Evolutionary conservation across 2,113 vertebrate genomes (phyloP).

Genomic region (Urocynchramus pylzowi): DNA sequence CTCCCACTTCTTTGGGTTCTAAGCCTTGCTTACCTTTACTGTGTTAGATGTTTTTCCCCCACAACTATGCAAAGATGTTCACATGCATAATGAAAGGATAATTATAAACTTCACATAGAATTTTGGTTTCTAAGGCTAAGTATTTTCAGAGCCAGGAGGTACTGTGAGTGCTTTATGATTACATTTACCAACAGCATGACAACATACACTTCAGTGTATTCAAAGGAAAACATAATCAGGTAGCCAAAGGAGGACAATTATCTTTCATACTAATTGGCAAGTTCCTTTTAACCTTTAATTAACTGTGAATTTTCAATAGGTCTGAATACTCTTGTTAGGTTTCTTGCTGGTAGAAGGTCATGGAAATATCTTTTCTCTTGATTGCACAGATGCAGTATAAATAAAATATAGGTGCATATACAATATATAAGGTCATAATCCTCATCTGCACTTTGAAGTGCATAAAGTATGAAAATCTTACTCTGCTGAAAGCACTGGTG

Average conservation of each 20-base stretch:
- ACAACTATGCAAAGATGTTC: background rate
- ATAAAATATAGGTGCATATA: slow-evolving; percentile 59
- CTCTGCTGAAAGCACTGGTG: slow-evolving; percentile 10
- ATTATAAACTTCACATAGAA: background rate
- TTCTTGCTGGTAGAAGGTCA: slow-evolving; percentile 69
- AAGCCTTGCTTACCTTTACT: background rate
- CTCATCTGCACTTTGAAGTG: slow-evolving; percentile 47
- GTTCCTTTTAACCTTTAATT: slow-evolving; percentile 77
- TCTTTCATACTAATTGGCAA: slow-evolving; percentile 73
- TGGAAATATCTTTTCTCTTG: slow-evolving; percentile 46
- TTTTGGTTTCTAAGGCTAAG: slow-evolving; percentile 26
- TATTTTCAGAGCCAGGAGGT: slow-evolving; percentile 40
- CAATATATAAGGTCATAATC: slow-evolving; percentile 28
- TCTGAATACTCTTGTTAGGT: slow-evolving; percentile 49
- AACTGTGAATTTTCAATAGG: slow-evolving; percentile 70
- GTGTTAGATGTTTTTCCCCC: background rate
- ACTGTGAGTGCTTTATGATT: slow-evolving; percentile 33
- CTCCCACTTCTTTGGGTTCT: background rate
- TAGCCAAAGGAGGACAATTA: slow-evolving; percentile 72
- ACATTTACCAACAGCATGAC: slow-evolving; percentile 45
- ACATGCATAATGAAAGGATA: background rate
- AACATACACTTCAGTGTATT: slow-evolving; percentile 50
- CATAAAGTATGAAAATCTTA: slow-evolving; percentile 31
- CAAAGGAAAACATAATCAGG: slow-evolving; percentile 63
- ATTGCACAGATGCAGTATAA: slow-evolving; percentile 53